A percentile compares a stretch with the other conserved stretches of the same genome.
Conservation (phyloP, 2,888 invertebrate species). For the Chirona hameri region DNA sequence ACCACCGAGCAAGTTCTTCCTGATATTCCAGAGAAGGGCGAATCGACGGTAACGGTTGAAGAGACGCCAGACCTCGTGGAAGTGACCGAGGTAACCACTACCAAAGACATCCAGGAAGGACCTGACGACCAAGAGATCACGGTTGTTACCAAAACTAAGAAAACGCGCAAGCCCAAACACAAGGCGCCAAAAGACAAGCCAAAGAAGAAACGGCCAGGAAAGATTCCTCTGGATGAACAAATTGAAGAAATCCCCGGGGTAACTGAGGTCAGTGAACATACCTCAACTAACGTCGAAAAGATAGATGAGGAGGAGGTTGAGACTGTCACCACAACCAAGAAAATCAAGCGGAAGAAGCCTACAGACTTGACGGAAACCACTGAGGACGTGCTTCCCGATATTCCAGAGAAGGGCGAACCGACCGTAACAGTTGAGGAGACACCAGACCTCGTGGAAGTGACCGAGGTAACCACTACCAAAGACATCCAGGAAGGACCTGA, state of each 20-base stretch:
- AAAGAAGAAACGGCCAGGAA: not conserved
- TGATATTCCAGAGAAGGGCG: not conserved
- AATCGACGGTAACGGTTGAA: not conserved
- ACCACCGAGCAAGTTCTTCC: not conserved
- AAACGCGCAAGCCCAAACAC: not conserved
- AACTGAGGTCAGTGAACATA: not conserved
- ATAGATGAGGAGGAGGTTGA: not conserved
- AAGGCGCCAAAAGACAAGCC: not conserved
- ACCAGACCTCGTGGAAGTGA: not conserved
- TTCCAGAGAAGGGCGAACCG: not conserved
- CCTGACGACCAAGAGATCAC: not conserved
- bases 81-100: not conserved
- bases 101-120: not conserved
- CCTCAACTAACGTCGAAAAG: not conserved
- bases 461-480: not conserved
- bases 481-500: constrained; percentile 23
- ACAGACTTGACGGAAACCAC: not conserved
- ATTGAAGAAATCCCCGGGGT: not conserved
- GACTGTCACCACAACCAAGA: not conserved
- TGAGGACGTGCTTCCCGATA: not conserved
- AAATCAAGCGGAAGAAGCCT: not conserved
- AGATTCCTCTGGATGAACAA: not conserved
- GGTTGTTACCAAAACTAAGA: not conserved
- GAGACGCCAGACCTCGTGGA: not conserved
- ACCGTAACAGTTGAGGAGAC: constrained; percentile 30